Conservation (phyloP, 2,113 vertebrate genomes). For the Lichenostomus cassidix region DNA sequence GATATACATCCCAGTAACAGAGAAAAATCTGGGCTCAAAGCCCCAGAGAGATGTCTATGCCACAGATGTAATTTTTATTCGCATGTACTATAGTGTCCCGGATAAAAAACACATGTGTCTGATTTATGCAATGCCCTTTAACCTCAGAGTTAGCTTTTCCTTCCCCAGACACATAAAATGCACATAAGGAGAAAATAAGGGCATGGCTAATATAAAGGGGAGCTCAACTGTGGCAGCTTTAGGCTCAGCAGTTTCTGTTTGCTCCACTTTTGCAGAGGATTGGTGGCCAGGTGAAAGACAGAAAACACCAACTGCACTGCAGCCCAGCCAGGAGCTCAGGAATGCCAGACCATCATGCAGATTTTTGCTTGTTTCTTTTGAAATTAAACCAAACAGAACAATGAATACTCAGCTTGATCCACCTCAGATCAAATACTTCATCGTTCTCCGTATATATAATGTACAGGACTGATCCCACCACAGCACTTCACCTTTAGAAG, state of each 20-base stretch:
- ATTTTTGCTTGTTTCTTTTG: not conserved
- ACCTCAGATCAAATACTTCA: not conserved
- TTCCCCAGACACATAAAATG: not conserved
- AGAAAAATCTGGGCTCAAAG: not conserved
- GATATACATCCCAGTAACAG: not conserved
- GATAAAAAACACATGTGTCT: not conserved
- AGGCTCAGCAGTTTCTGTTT: not conserved
- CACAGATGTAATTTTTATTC: slow-evolving; percentile 8
- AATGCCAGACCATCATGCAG: not conserved
- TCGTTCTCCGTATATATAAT: fast-evolving
- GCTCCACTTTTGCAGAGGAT: not conserved
- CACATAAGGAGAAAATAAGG: slow-evolving; percentile 6
- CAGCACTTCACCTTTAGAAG: not conserved
- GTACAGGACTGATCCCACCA: not conserved
- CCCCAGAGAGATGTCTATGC: not conserved
- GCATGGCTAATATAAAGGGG: not conserved
- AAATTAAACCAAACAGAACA: not conserved
- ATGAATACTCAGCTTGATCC: not conserved
- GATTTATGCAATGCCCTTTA: not conserved
- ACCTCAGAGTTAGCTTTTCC: not conserved
- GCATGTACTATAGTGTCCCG: not conserved
- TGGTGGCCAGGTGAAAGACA: not conserved
- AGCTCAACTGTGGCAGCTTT: not conserved
- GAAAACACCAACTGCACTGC: not conserved
- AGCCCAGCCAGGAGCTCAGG: not conserved